Conservation (phyloP, 1,140 invertebrate genomes). For the Myzus persicae region DNA sequence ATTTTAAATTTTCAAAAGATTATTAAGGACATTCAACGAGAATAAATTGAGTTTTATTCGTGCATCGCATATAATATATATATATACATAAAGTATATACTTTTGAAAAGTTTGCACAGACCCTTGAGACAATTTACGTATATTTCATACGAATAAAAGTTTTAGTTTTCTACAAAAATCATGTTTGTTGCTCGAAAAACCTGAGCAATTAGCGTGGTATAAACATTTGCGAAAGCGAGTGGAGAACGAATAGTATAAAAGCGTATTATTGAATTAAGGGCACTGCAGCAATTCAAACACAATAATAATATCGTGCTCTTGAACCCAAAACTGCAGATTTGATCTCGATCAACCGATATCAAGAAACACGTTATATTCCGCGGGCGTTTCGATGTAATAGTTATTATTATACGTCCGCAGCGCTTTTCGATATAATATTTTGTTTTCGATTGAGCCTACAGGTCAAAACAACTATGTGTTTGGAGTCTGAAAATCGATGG, state of each 20-base stretch:
- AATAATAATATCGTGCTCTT: background rate
- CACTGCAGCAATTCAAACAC: background rate
- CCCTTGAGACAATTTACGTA: background rate
- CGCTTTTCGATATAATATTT: too few species aligned
- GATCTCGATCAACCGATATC: background rate
- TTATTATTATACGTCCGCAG: too few species aligned
- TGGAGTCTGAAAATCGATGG: too few species aligned
- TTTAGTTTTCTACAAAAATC: background rate
- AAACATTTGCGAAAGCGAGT: background rate
- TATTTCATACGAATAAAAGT: background rate
- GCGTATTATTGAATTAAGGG: background rate
- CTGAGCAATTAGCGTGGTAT: background rate
- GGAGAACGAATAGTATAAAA: background rate
- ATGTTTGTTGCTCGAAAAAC: background rate
- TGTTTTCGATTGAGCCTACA: too few species aligned
- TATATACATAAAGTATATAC: background rate
- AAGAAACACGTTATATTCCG: background rate
- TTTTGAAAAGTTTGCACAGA: background rate
- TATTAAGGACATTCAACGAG: background rate
- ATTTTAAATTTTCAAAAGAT: constrained; percentile 16
- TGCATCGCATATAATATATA: too few species aligned
- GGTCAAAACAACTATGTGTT: too few species aligned
- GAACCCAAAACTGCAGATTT: background rate
- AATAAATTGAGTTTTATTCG: background rate
- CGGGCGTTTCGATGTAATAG: too few species aligned